Evolutionary conservation across 2,797 vertebrate genomes (phyloP).

Genomic region (Scolopax rusticola): DNA sequence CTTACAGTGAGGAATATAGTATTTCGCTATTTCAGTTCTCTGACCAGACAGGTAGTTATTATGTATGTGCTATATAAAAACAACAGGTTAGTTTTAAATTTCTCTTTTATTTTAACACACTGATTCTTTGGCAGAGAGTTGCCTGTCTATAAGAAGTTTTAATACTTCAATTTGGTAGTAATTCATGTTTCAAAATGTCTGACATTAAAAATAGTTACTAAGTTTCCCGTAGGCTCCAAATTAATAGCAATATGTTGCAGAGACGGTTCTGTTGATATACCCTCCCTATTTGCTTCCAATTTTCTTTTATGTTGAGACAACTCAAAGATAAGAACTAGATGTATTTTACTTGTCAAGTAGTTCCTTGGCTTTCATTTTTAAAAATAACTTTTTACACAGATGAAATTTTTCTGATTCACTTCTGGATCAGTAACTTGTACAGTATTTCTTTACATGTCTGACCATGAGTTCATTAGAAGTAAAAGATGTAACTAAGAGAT

Average conservation of each 20-base stretch:
- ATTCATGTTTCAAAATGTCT: not conserved
- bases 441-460: not conserved
- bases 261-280: slow-evolving; percentile 30
- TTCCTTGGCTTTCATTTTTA: not conserved
- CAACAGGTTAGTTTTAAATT: not conserved
- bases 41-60: not conserved
- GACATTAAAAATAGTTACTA: slow-evolving; percentile 4
- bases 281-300: not conserved
- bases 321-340: slow-evolving; percentile 14
- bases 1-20: not conserved
- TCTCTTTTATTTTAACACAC: not conserved
- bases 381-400: not conserved
- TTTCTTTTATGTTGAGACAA: slow-evolving; percentile 16
- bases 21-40: slow-evolving; percentile 9
- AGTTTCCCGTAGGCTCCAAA: slow-evolving; percentile 8
- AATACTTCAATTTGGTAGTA: not conserved
- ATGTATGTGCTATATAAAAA: not conserved
- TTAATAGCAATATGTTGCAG: slow-evolving; percentile 16
- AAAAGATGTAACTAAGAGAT: not conserved
- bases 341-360: slow-evolving; percentile 9
- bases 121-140: not conserved
- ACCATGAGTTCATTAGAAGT: not conserved
- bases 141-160: not conserved
- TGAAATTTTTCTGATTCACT: not conserved
- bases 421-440: not conserved